phyloP scores from a whole-genome alignment of 2,888 invertebrate genomes.

The Crocallis elinguaria region DNA sequence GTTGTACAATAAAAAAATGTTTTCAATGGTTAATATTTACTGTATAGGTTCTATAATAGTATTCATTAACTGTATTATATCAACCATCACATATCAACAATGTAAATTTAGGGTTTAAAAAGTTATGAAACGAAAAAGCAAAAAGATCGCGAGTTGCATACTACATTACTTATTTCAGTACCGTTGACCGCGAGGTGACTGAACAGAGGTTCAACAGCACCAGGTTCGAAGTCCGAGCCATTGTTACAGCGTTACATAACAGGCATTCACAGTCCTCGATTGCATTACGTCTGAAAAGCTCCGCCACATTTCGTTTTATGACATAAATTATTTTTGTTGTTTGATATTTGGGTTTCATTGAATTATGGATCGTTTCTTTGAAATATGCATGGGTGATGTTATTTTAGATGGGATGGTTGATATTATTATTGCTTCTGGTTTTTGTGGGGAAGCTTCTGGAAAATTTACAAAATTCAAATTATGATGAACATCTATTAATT shows the following conservation, averaged over 20 bases:
- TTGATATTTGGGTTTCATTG: constrained; percentile 9
- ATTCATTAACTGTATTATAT: too few species aligned
- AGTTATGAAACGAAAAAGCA: background rate
- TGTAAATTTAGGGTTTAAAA: background rate
- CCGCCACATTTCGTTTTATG: constrained; percentile 19
- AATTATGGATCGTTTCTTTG: constrained; percentile 11
- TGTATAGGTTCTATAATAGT: too few species aligned
- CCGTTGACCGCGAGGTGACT: constrained; percentile 65
- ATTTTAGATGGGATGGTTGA: constrained; percentile 4
- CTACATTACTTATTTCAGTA: constrained; percentile 22
- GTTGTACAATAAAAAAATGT: background rate
- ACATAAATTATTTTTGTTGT: constrained; percentile 19
- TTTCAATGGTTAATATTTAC: too few species aligned
- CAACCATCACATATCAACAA: too few species aligned
- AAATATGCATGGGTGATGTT: constrained; percentile 14
- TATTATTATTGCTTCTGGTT: background rate
- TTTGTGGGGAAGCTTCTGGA: background rate
- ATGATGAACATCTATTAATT: too few species aligned
- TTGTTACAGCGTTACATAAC: constrained; percentile 21
- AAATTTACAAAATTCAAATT: background rate
- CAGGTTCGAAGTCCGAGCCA: constrained; percentile 26
- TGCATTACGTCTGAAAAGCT: constrained; percentile 18
- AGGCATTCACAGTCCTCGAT: constrained; percentile 6
- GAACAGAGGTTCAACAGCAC: constrained; percentile 47
- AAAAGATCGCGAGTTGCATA: constrained; percentile 39